Conservation (phyloP, 2,113 vertebrate genomes). For the Otolemur garnettii region DNA sequence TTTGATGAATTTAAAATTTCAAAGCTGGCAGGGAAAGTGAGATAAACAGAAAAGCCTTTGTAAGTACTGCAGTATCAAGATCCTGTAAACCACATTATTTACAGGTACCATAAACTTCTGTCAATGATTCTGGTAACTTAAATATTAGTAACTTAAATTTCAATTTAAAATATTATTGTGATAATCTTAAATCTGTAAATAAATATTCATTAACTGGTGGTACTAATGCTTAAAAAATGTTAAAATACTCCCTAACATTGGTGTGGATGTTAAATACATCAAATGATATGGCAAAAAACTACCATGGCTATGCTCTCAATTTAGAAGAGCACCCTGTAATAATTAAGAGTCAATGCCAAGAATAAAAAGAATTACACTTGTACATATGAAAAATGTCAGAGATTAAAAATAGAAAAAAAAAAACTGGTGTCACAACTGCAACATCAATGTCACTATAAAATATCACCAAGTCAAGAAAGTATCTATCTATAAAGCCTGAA, state of each 20-base stretch:
- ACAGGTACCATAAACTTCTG: background rate
- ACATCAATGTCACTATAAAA: constrained; percentile 27
- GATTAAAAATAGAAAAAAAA: background rate
- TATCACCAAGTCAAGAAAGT: constrained; percentile 1
- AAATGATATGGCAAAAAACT: constrained; percentile 27
- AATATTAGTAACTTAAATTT: constrained; percentile 28
- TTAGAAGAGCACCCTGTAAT: constrained; percentile 7
- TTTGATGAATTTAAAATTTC: constrained; percentile 29
- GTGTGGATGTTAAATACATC: background rate
- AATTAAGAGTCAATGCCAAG: constrained; percentile 19
- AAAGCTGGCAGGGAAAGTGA: background rate
- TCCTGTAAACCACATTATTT: background rate
- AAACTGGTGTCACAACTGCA: background rate
- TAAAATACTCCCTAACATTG: constrained; percentile 23
- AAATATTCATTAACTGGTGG: constrained; percentile 15
- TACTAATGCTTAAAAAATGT: background rate
- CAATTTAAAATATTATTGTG: background rate
- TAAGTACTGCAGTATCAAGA: background rate
- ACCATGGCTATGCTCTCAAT: constrained; percentile 4
- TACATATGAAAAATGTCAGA: constrained; percentile 56
- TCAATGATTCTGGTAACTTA: background rate
- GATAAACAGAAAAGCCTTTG: constrained; percentile 37
- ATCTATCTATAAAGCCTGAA: background rate
- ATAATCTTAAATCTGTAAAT: constrained; percentile 43
- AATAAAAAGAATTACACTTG: constrained; percentile 33